Evolutionary conservation across 2,888 invertebrate species (phyloP), one percentile per base, ranked within the genome.

Genomic region (Limenitis camilla): DNA sequence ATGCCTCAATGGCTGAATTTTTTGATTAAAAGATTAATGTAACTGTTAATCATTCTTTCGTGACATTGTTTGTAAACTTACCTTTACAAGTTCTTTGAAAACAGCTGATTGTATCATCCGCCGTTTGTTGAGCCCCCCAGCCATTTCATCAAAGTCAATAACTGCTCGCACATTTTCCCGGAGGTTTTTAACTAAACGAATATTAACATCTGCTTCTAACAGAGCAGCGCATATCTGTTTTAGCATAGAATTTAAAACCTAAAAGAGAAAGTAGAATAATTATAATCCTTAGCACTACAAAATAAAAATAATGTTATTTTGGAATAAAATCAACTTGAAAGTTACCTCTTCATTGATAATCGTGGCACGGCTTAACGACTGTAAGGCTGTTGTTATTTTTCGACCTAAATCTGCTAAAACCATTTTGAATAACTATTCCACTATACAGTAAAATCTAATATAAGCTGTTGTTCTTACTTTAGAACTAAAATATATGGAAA

Each of bases 121-220:
- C 47, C 99, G 89, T 76, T 99, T 99, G 81, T 99, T 99, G 43
- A 99, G 92, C 6, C 99, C 99, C 36, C 95, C 95, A 66, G 98
- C 98, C 97, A 99, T 99, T 78, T 99, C 99, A 74, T 99, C 99
- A 82, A 99, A 99, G 83, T 99, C 98, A 78, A 99, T 99, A 60
- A 97, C 97, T 42, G 95, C 92, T 53, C 96, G 92, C 30, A 99
- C 98, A 96, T 99, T 99, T 86, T 99, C 98, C 61, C 98, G 90
- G 39, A 99, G 89, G 78, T 96, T 93, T 82, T 98, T 98, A 0
- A 99, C 99, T 64, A 99, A 89, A 65, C 93, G 91, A 65, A 99
- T 97, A 84, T 99, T 99, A 40, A 95, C 95, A 91, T 99, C 99
- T 65, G 99, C 97, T 89, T 99, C 99, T 56, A 99, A 88, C 55